Percentiles rank a stretch among this genome's conserved stretches.
phyloP scores from a whole-genome alignment of 1,140 invertebrate species.

The Augochlora pura region DNA sequence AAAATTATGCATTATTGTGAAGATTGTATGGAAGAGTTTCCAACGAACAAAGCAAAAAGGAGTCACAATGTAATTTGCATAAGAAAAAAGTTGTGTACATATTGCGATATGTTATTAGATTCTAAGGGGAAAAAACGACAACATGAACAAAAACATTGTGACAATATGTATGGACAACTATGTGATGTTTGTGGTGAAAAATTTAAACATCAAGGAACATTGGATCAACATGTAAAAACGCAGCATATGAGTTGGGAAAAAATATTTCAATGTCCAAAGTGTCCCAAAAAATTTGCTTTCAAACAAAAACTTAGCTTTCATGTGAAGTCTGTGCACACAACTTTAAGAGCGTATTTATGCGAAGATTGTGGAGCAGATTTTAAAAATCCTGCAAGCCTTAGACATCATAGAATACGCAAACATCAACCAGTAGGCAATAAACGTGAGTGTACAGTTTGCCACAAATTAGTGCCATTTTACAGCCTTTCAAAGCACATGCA shows the following conservation, averaged over 20 bases:
- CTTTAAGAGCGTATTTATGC: constrained; percentile 74
- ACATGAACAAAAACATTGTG: constrained; percentile 79
- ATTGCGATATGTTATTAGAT: constrained; percentile 71
- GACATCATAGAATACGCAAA: constrained; percentile 78
- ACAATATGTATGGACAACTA: constrained; percentile 73
- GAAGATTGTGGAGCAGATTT: constrained; percentile 79
- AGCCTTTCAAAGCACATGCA: constrained; percentile 79
- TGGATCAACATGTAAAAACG: constrained; percentile 77
- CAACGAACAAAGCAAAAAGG: constrained; percentile 73
- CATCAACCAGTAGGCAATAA: constrained; percentile 76
- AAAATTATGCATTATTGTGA: constrained; percentile 76
- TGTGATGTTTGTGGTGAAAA: constrained; percentile 78
- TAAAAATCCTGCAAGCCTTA: constrained; percentile 77
- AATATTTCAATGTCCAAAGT: constrained; percentile 77
- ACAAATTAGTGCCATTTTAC: constrained; percentile 77
- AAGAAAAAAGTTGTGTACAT: constrained; percentile 75
- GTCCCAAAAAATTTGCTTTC: constrained; percentile 78
- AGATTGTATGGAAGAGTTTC: constrained; percentile 75
- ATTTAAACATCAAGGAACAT: constrained; percentile 77
- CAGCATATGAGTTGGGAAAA: constrained; percentile 78
- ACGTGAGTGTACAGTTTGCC: constrained; percentile 75
- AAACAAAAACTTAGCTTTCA: constrained; percentile 79
- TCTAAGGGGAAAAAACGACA: constrained; percentile 78
- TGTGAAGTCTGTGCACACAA: constrained; percentile 77
- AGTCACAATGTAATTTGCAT: constrained; percentile 73